phyloP scores from a whole-genome alignment of 2,888 invertebrate genomes.

The Tiliacea citrago region DNA sequence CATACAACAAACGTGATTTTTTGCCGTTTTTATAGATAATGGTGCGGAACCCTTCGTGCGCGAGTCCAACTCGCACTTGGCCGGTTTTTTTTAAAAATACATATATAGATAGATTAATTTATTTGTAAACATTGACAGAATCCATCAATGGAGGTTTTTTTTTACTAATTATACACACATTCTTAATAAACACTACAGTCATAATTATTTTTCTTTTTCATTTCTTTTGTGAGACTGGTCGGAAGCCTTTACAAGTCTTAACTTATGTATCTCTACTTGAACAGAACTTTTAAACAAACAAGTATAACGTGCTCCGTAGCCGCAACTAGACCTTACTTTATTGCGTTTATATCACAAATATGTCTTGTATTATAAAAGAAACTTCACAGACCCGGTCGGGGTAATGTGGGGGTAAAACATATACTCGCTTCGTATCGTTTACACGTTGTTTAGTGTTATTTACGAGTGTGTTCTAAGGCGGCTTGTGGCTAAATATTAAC shows the following conservation, averaged over 20 bases:
- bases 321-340: not conserved
- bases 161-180: too few species aligned
- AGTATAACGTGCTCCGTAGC: not conserved
- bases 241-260: not conserved
- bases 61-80: too few species aligned
- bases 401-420: slow-evolving; percentile 11
- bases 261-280: slow-evolving; percentile 12
- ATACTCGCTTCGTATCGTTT: not conserved
- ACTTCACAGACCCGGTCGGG: not conserved
- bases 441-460: slow-evolving; percentile 6
- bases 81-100: too few species aligned
- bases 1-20: too few species aligned
- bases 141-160: too few species aligned
- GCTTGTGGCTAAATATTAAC: not conserved
- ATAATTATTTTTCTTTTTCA: too few species aligned
- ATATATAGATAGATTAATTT: too few species aligned
- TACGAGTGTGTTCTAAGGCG: not conserved
- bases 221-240: not conserved
- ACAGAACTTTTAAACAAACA: slow-evolving; percentile 22
- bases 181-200: not conserved
- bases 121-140: too few species aligned
- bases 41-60: too few species aligned
- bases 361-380: slow-evolving; percentile 32
- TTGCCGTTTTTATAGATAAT: too few species aligned
- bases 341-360: slow-evolving; percentile 11